Evolutionary conservation across 1,140 invertebrate genomes (phyloP), one percentile per base, ranked within the genome.

Genomic region (Drosophila simulans): DNA sequence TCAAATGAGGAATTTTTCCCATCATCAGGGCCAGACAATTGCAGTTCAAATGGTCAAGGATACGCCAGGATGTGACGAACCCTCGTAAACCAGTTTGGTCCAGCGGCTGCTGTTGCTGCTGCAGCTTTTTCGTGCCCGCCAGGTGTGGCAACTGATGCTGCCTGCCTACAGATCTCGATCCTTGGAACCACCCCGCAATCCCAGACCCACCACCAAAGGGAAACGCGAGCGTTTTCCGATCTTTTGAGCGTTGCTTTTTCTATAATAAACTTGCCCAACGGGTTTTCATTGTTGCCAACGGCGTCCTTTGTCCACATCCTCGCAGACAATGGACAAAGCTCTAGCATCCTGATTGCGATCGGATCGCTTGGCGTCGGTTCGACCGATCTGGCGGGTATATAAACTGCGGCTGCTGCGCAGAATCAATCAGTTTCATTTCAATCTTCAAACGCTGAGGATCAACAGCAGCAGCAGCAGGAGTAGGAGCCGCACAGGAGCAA

Each of bases 401-500:
- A 91, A 91, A 34, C 69, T 57, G 46, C 55, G 71, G 57, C 76
- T 86, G 74, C 80, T 91, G 86, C 90, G 90, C 71, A 91, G 88
- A 91, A 82, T 89, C 86, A 91, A 91, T 91, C 90, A 91, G 90
- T 91, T 91, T 91, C 90, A 91, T 91, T 91, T 91, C 90, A 91
- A 91, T 85, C 75, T 78, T 80, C 83, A 88, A 76, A 71, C 77
- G 58, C 66, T 86, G 60, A 90, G 78, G 86, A 90, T 91, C 90
- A 84, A 42, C 82, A 80, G 63, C 75, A 81, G 65, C 75, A 80
- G 77, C 10, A 82, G 64, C 55, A 80, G 78, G 43, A 75, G 68
- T 65, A 71, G 62, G 15, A 51, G 58, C 58, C 35, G 58, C 79
- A 57, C 55, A 77, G 77, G 64, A 83, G 52, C 65, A 51, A 58